Percentiles rank a stretch among this genome's conserved stretches.
Conservation (phyloP, 2,797 vertebrate genomes). For the Typhlichthys eigenmanni region DNA sequence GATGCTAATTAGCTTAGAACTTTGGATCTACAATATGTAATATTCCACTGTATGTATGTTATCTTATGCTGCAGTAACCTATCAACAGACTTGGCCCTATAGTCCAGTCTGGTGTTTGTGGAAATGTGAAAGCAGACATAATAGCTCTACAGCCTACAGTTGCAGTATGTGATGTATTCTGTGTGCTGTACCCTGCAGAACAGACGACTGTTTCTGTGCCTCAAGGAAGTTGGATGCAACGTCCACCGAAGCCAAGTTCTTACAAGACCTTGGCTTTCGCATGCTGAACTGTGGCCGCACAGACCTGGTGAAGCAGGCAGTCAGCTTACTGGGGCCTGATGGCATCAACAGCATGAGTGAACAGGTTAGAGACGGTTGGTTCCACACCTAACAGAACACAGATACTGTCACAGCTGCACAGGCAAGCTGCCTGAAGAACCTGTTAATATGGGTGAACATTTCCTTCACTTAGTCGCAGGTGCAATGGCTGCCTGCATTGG, state of each 20-base stretch:
- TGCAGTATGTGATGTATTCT: slow-evolving; percentile 26
- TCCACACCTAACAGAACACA: slow-evolving; percentile 41
- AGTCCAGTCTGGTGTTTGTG: too few relatives aligned
- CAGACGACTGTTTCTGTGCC: slow-evolving; percentile 96
- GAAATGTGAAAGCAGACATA: too few relatives aligned
- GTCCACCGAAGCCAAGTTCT: slow-evolving; percentile 94
- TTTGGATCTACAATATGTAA: too few relatives aligned
- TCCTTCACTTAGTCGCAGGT: neutral
- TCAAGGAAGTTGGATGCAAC: slow-evolving; percentile 94
- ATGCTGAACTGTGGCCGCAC: slow-evolving; percentile 98
- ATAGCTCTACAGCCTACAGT: too few relatives aligned
- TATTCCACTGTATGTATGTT: too few relatives aligned
- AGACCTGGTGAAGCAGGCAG: slow-evolving; percentile 94
- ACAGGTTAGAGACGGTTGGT: slow-evolving; percentile 80
- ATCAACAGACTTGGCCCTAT: too few relatives aligned
- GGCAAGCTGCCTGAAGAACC: neutral
- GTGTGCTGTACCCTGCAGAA: slow-evolving; percentile 76
- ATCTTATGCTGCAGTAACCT: too few relatives aligned
- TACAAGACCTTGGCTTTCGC: slow-evolving; percentile 95
- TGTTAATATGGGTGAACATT: too few relatives aligned
- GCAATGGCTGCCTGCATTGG: too few relatives aligned
- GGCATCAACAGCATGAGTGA: slow-evolving; percentile 98
- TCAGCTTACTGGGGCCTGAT: slow-evolving; percentile 89
- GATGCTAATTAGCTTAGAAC: too few relatives aligned
- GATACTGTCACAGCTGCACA: slow-evolving; percentile 11